Evolutionary conservation across 2,797 vertebrate species (phyloP).

Genomic region (Pseudochirops corinnae): DNA sequence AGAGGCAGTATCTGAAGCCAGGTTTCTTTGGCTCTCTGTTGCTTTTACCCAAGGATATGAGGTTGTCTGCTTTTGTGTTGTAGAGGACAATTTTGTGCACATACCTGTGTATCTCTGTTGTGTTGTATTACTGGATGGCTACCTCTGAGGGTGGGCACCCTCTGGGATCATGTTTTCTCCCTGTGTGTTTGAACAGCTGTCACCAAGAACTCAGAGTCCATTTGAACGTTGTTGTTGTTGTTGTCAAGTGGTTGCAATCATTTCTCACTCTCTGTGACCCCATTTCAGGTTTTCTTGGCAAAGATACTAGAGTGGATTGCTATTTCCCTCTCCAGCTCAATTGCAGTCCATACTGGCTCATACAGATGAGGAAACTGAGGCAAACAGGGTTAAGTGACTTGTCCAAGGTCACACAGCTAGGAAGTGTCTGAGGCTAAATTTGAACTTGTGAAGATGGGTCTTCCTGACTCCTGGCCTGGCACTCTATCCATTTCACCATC

Average conservation of each 20-base stretch:
- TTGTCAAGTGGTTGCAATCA: neutral
- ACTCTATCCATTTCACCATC: neutral
- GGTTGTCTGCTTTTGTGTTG: neutral
- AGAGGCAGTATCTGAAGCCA: neutral
- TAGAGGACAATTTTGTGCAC: neutral
- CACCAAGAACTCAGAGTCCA: neutral
- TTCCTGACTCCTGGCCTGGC: neutral
- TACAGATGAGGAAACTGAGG: neutral
- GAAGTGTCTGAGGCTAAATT: neutral
- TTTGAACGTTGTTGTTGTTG: neutral
- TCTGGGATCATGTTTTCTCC: neutral
- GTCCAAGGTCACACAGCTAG: neutral
- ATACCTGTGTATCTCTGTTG: neutral
- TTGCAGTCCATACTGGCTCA: too few species aligned
- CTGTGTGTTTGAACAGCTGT: neutral
- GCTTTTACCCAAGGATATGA: neutral
- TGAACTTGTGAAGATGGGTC: neutral
- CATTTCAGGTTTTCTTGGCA: too few species aligned
- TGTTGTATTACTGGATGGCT: neutral
- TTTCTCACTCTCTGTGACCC: neutral
- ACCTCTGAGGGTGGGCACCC: neutral
- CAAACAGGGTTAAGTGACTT: neutral
- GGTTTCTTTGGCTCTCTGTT: neutral
- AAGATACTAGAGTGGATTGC: neutral
- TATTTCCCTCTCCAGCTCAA: neutral